These are phyloP conservation scores for Volucella bombylans DNA, from an alignment of 2,888 invertebrate genomes.

Conservation along the genomic window DNA sequence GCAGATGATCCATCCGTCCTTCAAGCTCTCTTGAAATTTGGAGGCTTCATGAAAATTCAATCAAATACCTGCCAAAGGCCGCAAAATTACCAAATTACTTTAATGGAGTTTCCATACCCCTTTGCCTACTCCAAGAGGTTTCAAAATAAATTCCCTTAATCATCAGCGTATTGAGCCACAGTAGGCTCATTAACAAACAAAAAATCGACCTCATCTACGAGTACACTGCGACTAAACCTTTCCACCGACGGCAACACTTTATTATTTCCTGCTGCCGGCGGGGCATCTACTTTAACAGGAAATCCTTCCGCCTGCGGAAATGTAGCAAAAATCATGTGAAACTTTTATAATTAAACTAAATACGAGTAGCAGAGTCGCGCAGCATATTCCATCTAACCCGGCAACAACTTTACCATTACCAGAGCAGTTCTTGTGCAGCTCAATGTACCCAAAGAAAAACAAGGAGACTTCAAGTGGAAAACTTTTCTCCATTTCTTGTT, in stretches of 20 bases:
- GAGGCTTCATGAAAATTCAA: no score
- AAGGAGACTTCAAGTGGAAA: conserved; percentile 70
- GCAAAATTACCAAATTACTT: no score
- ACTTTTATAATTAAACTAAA: conserved; percentile 73
- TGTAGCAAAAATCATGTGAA: conserved; percentile 63
- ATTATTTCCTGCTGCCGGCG: conserved; percentile 4
- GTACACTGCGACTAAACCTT: neutral
- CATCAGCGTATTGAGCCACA: no score
- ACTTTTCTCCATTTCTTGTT: conserved; percentile 56
- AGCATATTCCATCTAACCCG: conserved; percentile 54
- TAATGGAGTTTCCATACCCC: no score
- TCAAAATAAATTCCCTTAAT: no score
- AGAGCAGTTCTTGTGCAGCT: conserved; percentile 28
- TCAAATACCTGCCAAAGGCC: no score
- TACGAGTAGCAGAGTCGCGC: conserved; percentile 56
- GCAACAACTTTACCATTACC: neutral
- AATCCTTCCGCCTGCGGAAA: conserved; percentile 57
- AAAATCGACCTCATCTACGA: neutral
- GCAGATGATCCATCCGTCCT: no score
- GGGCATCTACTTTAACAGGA: conserved; percentile 35
- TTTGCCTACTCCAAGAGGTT: no score
- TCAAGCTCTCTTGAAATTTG: no score
- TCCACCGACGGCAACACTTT: conserved; percentile 45
- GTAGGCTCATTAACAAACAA: no score
- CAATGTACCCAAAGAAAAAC: conserved; percentile 49